A percentile compares a stretch with the other conserved stretches of the same genome.
Evolutionary conservation across 2,113 vertebrate species (phyloP).

Genomic region (Meriones unguiculatus): DNA sequence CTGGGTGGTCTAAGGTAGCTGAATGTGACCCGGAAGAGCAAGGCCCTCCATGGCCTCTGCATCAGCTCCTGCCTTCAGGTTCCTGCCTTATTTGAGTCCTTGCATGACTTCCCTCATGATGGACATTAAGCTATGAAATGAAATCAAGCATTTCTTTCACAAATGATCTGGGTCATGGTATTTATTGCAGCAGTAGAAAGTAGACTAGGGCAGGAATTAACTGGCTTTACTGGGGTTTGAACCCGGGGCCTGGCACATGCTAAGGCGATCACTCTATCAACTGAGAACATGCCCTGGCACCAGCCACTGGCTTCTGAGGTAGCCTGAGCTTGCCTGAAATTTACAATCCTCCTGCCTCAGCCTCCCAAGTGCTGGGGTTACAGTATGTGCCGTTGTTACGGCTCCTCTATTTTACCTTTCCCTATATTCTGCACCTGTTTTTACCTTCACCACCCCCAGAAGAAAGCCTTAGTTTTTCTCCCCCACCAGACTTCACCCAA

Average conservation of each 20-base stretch:
- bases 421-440: neutral
- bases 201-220: neutral
- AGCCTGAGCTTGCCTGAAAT: neutral
- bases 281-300: neutral
- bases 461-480: neutral
- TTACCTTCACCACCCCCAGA: neutral
- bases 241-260: neutral
- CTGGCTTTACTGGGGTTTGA: neutral
- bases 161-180: neutral
- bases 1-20: neutral
- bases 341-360: neutral
- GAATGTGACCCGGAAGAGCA: neutral
- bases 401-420: neutral
- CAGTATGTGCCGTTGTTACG: neutral
- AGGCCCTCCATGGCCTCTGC: too few relatives aligned
- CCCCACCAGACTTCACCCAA: neutral
- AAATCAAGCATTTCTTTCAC: neutral
- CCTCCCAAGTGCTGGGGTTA: neutral
- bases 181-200: neutral
- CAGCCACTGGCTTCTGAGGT: neutral
- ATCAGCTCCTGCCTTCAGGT: neutral
- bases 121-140: neutral
- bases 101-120: neutral
- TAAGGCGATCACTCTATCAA: neutral
- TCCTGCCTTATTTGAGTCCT: neutral